These are phyloP conservation scores for Tautogolabrus adspersus DNA, from an alignment of 2,113 vertebrate genomes.

Conservation along the genomic window DNA sequence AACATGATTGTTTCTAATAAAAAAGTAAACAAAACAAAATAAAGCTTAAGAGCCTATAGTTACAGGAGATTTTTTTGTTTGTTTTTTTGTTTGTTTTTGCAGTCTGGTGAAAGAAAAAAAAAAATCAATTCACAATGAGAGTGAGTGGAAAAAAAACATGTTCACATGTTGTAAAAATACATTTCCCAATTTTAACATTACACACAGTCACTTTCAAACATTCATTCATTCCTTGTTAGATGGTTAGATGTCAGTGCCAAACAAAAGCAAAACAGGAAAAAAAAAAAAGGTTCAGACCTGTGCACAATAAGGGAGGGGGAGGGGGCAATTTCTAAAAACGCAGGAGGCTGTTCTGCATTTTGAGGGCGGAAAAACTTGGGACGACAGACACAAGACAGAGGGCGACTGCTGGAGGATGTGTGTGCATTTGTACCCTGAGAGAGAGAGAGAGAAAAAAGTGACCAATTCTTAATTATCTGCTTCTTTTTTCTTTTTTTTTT, in stretches of 20 bases:
- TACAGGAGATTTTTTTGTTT: conserved; percentile 80
- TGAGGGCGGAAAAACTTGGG: conserved; percentile 47
- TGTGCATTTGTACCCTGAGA: conserved; percentile 87
- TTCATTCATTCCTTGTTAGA: conserved; percentile 80
- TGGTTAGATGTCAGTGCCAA: conserved; percentile 83
- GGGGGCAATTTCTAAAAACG: conserved; percentile 56
- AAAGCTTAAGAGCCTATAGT: conserved; percentile 88
- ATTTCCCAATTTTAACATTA: conserved; percentile 85
- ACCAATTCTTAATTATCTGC: conserved; percentile 71
- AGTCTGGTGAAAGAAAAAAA: conserved; percentile 83
- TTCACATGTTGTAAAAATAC: conserved; percentile 88
- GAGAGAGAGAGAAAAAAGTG: conserved; percentile 74
- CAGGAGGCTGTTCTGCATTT: conserved; percentile 61
- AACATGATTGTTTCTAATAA: conserved; percentile 92
- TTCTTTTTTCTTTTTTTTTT: conserved; percentile 28
- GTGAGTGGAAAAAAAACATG: conserved; percentile 76
- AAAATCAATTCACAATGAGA: conserved; percentile 82
- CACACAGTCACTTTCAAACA: conserved; percentile 81
- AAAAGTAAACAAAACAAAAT: conserved; percentile 88
- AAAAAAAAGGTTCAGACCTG: conserved; percentile 65
- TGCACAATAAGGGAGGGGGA: conserved; percentile 54
- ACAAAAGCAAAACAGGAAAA: conserved; percentile 56
- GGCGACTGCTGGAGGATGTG: conserved; percentile 80
- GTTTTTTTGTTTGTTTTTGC: conserved; percentile 80
- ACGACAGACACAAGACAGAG: conserved; percentile 60